These are phyloP conservation scores for Mya arenaria DNA, from an alignment of 1,140 invertebrate genomes.

Conservation along the genomic window DNA sequence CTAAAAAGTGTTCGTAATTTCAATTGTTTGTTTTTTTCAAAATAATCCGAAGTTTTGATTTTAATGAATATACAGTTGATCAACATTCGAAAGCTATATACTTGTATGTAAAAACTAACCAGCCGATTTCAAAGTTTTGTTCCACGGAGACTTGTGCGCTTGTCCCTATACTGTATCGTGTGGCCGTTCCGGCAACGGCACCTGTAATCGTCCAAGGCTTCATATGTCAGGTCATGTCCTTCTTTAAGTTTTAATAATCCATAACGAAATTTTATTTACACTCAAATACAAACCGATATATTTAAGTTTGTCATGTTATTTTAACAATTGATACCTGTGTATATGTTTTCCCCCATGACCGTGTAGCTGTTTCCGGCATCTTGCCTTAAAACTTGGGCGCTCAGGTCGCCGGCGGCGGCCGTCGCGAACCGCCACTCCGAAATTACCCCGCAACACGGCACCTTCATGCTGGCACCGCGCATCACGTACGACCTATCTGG, in stretches of 20 bases:
- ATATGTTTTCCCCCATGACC: conserved; percentile 12
- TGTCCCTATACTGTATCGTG: neutral
- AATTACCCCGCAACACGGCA: conserved; percentile 47
- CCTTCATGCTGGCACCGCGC: conserved; percentile 1
- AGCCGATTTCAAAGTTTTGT: neutral
- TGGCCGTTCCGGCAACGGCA: neutral
- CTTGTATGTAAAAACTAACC: too few relatives aligned
- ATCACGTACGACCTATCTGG: conserved; percentile 24
- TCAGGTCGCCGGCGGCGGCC: conserved; percentile 11
- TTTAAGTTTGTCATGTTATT: too few relatives aligned
- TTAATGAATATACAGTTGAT: too few relatives aligned
- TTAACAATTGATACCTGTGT: conserved; percentile 20
- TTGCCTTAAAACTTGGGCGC: conserved; percentile 16
- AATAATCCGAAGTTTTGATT: too few relatives aligned
- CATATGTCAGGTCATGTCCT: too few relatives aligned
- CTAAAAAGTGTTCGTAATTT: too few relatives aligned
- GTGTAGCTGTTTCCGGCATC: neutral
- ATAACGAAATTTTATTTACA: neutral
- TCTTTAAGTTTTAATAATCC: too few relatives aligned
- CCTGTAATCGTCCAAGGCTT: too few relatives aligned
- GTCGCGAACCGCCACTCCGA: conserved; percentile 18
- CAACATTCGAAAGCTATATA: too few relatives aligned
- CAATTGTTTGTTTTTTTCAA: too few relatives aligned
- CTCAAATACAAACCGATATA: too few relatives aligned
- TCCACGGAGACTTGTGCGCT: conserved; percentile 7